These are phyloP conservation scores for Caerostris extrusa DNA, from an alignment of 1,140 invertebrate genomes.

Conservation along the genomic window DNA sequence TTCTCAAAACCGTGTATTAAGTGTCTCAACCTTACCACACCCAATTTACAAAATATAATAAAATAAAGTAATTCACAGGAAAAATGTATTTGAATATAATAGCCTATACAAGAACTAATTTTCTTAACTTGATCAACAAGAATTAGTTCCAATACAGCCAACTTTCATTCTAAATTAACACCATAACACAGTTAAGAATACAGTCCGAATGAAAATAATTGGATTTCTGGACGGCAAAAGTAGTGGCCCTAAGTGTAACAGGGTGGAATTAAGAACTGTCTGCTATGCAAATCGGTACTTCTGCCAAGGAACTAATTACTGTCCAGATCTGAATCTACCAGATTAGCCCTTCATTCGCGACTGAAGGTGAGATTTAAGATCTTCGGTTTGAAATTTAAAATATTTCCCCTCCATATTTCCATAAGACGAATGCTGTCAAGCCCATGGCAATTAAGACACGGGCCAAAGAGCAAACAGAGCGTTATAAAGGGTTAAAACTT, in stretches of 20 bases:
- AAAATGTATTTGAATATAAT: too few species aligned
- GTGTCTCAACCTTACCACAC: too few species aligned
- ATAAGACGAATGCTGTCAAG: background rate
- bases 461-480: constrained; percentile 31
- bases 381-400: constrained; percentile 43
- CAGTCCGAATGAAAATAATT: background rate
- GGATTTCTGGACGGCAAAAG: background rate
- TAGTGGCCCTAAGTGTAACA: background rate
- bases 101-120: too few species aligned
- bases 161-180: background rate
- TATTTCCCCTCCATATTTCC: constrained; percentile 21
- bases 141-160: too few species aligned
- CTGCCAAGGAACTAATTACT: background rate
- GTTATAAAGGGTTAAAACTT: constrained; percentile 57
- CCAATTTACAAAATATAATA: too few species aligned
- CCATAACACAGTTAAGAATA: background rate
- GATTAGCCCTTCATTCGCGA: background rate
- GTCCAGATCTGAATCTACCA: background rate
- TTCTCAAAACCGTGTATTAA: too few species aligned
- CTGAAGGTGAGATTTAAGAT: constrained; percentile 24
- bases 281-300: background rate
- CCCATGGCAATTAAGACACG: constrained; percentile 46
- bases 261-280: background rate
- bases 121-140: too few species aligned
- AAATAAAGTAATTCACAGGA: too few species aligned